Evolutionary conservation across 2,888 invertebrate genomes (phyloP).

Genomic region (Limnephilus marmoratus): DNA sequence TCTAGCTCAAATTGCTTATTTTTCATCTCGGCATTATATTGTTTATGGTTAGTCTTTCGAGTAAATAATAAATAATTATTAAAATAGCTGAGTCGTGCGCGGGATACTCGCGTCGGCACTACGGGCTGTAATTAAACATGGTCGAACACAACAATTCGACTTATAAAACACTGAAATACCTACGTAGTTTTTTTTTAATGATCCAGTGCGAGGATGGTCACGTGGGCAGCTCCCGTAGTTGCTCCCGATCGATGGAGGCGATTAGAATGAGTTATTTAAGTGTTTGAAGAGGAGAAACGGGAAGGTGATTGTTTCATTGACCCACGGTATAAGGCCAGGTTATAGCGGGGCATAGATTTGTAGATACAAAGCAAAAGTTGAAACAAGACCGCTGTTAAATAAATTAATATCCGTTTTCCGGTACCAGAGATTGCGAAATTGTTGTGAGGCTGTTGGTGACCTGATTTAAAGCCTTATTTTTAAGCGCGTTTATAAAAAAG

Average conservation of each 20-base stretch:
- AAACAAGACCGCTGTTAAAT: neutral
- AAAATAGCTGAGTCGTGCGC: slow-evolving; percentile 55
- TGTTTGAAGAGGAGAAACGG: neutral
- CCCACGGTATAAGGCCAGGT: neutral
- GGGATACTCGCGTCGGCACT: slow-evolving; percentile 56
- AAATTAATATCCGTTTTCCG: neutral
- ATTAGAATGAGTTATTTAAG: slow-evolving; percentile 40
- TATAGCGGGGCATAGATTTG: neutral
- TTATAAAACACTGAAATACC: slow-evolving; percentile 22
- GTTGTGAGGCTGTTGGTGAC: neutral
- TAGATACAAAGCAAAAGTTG: neutral
- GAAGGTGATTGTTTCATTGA: slow-evolving; percentile 31
- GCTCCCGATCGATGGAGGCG: slow-evolving; percentile 37
- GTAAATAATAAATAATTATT: slow-evolving; percentile 41
- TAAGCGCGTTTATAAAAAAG: neutral
- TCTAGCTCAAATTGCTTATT: neutral
- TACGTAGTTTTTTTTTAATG: slow-evolving; percentile 7
- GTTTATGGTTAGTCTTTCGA: slow-evolving; percentile 2
- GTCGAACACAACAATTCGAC: slow-evolving; percentile 45
- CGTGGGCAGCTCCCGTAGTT: slow-evolving; percentile 36
- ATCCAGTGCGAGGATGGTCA: slow-evolving; percentile 8
- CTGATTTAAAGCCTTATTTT: neutral
- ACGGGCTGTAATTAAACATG: slow-evolving; percentile 60
- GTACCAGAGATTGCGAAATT: neutral
- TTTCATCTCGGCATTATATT: neutral